Base-by-base conservation (phyloP, 2,797 vertebrate genomes). In the Hafferia zeledoni region DNA sequence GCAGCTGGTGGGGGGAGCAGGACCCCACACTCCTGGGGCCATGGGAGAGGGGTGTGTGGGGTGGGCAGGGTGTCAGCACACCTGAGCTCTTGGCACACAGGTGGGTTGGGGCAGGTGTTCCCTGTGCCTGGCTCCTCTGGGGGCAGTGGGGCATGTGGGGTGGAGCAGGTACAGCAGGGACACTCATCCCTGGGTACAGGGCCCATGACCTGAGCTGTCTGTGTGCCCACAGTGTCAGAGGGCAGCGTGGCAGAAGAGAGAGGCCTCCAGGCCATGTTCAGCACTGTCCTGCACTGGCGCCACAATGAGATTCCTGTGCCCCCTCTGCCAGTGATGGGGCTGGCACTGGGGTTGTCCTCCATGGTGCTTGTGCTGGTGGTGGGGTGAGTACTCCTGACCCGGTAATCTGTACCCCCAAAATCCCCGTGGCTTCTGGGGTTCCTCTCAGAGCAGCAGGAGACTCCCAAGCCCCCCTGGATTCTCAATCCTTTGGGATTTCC, bases 291-390 rank as follows among this genome's bases (percentile, higher is more conserved):
- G 57, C 46, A 4, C 17, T 64, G 69, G 69, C 9, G 5, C 4
- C 5, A 57, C 1, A 2, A 11, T 1, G 11, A n/a, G 41, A 43
- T 2, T 3, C 5, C 31, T 5, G 1, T 2, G 17, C 11, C 27
- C 37, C 18, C 10, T 33, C 1, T 1, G 0, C 11, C n/a, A 24
- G 1, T 2, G 1, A 3, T 86, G 53, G 83, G 49, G 14, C 75
- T 90, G 60, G 46, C 16, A 9, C 35, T 92, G 86, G 67, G 22
- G 8, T 8, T 78, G 1, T n/a, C 65, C 55, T 57, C 69, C 55
- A 28, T 87, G 57, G 43, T 2, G 0, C 30, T 90, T 0, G 0
- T 92, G 20, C 74, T 96, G 78, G 57, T 95, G 65, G 14, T 89
- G 25, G 1, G 57, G 94, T 95, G 55, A 96, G 95, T 88, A 22